phyloP scores from a whole-genome alignment of 2,888 invertebrate genomes.

The Acanthosepion esculentum region DNA sequence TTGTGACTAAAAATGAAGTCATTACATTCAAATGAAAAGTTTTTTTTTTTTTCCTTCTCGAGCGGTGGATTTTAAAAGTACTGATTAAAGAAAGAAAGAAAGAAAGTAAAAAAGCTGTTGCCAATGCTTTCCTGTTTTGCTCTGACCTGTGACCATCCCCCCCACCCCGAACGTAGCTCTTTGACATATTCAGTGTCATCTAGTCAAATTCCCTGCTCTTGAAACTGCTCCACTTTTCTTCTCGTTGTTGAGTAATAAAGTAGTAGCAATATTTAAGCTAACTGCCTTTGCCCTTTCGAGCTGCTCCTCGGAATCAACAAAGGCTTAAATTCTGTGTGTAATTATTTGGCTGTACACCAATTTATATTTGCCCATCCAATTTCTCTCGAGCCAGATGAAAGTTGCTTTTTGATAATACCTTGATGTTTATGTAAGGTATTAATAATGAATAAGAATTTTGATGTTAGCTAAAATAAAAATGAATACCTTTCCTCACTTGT shows the following conservation, averaged over 20 bases:
- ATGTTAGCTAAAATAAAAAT: too few relatives aligned
- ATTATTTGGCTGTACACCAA: neutral
- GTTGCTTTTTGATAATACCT: neutral
- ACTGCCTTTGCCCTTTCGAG: neutral
- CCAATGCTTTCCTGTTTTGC: neutral
- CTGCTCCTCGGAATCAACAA: neutral
- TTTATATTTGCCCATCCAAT: neutral
- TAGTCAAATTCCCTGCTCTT: neutral
- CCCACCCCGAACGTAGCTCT: neutral
- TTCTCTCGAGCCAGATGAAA: neutral
- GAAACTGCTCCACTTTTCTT: neutral
- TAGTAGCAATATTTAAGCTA: neutral
- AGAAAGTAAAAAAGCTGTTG: neutral
- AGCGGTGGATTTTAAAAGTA: too few relatives aligned
- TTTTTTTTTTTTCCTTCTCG: too few relatives aligned
- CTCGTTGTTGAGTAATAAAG: neutral
- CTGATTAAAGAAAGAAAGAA: too few relatives aligned
- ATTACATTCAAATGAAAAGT: too few relatives aligned
- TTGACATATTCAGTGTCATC: neutral
- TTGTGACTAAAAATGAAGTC: too few relatives aligned
- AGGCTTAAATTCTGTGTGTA: neutral
- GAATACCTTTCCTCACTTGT: too few relatives aligned
- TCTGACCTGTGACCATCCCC: neutral
- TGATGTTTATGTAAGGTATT: too few relatives aligned
- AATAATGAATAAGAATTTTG: too few relatives aligned